Evolutionary conservation across 2,888 invertebrate genomes (phyloP).

Genomic region (Pogonocherus hispidulus): DNA sequence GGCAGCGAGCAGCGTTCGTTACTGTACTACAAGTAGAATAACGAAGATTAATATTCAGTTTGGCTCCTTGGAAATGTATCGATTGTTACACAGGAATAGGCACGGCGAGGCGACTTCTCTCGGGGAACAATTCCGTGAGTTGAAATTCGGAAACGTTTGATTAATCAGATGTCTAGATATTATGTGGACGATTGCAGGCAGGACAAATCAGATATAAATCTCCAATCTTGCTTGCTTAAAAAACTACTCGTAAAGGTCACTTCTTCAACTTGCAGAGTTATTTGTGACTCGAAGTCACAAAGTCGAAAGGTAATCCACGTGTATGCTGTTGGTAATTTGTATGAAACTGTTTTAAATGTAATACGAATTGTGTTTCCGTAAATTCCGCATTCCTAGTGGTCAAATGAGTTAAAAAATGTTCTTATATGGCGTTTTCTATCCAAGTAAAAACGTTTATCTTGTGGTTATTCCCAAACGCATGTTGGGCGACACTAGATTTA

Average conservation of each 20-base stretch:
- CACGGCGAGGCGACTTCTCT: background rate
- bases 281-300: slow-evolving; percentile 13
- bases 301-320: no score
- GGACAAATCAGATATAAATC: background rate
- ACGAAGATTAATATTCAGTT: slow-evolving; percentile 62
- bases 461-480: no score
- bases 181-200: background rate
- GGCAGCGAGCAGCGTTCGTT: slow-evolving; percentile 56
- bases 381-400: no score
- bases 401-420: no score
- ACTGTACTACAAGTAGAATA: slow-evolving; percentile 59
- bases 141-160: slow-evolving; percentile 15
- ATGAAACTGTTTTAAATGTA: no score
- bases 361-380: no score
- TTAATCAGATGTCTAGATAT: background rate
- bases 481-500: no score
- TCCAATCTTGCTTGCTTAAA: slow-evolving; percentile 7
- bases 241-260: slow-evolving; percentile 8
- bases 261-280: slow-evolving; percentile 10
- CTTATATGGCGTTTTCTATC: no score
- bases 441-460: no score
- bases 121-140: background rate
- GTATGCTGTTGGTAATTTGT: no score
- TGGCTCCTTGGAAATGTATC: slow-evolving; percentile 47
- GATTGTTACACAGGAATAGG: slow-evolving; percentile 21